phyloP scores from a whole-genome alignment of 2,113 vertebrate genomes.

The Trematocara variabile region DNA sequence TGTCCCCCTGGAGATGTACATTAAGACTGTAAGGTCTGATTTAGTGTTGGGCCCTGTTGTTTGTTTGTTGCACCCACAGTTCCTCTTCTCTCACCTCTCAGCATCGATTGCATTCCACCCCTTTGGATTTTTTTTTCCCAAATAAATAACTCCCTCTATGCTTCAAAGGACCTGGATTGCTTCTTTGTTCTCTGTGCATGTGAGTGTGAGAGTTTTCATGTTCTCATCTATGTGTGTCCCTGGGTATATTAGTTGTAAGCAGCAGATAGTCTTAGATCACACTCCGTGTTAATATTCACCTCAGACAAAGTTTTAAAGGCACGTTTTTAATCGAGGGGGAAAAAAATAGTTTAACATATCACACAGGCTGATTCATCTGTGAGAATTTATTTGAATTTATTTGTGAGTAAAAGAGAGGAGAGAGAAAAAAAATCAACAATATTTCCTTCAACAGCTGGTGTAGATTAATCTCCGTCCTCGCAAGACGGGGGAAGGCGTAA shows the following conservation, averaged over 20 bases:
- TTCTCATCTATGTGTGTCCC: not conserved
- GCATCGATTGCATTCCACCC: constrained; percentile 30
- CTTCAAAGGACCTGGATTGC: constrained; percentile 10
- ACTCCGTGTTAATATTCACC: not conserved
- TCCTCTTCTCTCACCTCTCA: constrained; percentile 19
- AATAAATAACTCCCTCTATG: constrained; percentile 2
- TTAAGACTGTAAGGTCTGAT: constrained; percentile 48
- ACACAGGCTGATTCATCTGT: not conserved
- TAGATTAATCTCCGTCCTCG: constrained; percentile 48
- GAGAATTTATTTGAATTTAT: constrained; percentile 21
- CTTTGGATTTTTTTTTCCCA: not conserved
- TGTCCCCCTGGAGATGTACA: constrained; percentile 51
- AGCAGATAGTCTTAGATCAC: not conserved
- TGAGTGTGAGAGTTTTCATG: not conserved
- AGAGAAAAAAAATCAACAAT: not conserved
- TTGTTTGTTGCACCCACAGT: constrained; percentile 23
- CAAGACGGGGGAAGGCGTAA: constrained; percentile 15
- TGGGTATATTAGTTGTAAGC: not conserved
- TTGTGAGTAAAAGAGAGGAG: not conserved
- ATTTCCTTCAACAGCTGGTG: constrained; percentile 54
- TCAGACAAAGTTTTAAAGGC: not conserved
- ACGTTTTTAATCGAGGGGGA: not conserved
- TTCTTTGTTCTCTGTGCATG: constrained; percentile 1
- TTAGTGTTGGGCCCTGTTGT: constrained; percentile 18
- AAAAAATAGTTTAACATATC: not conserved